A percentile compares a stretch with the other conserved stretches of the same genome.
Evolutionary conservation across 2,797 vertebrate species (phyloP).

Genomic region (Acanthis flammea): DNA sequence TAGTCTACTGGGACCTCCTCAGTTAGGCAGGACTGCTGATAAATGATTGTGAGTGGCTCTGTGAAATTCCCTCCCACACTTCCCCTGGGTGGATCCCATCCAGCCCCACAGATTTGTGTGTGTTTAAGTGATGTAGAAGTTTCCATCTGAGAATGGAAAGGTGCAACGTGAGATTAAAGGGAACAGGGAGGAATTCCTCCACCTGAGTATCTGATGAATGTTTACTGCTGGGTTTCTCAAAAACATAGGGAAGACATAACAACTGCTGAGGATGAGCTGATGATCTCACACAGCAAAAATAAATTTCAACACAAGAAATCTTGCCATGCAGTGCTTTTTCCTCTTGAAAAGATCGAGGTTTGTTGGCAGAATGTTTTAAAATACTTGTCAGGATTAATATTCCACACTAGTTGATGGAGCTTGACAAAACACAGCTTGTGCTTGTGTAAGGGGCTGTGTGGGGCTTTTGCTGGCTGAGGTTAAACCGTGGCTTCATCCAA

Average conservation of each 20-base stretch:
- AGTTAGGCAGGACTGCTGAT: background rate
- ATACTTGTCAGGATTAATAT: conserved; percentile 39
- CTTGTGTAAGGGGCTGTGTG: background rate
- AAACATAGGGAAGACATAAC: background rate
- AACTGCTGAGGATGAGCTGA: background rate
- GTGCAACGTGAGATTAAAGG: background rate
- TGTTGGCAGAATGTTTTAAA: conserved; percentile 24
- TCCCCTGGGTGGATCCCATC: background rate
- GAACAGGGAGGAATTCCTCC: background rate
- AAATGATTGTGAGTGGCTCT: background rate
- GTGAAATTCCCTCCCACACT: background rate
- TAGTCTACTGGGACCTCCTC: background rate
- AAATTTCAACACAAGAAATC: background rate
- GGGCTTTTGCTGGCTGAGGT: background rate
- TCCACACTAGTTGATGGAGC: background rate
- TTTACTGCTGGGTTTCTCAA: background rate
- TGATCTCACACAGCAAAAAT: background rate
- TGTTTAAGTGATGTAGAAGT: background rate
- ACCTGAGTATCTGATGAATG: background rate
- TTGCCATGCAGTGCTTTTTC: background rate
- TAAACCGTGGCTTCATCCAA: background rate
- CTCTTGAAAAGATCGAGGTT: background rate
- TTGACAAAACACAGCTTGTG: conserved; percentile 32
- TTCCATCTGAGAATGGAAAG: background rate
- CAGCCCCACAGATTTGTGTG: background rate